These are phyloP conservation scores for Armadillidium nasatum DNA, from an alignment of 1,140 invertebrate species.

Conservation along the genomic window DNA sequence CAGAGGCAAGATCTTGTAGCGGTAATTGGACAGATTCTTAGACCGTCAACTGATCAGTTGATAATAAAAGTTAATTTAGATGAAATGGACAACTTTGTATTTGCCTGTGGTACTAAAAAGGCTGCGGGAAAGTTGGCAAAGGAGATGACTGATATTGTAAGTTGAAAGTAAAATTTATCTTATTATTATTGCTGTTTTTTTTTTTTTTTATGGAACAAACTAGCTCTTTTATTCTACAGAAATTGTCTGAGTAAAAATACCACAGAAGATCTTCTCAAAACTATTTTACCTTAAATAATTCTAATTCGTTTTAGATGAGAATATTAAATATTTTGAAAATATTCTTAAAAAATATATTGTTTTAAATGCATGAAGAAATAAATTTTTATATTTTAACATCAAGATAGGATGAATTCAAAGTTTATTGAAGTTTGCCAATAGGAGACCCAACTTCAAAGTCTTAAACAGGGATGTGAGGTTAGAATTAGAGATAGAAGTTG, in stretches of 20 bases:
- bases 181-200: constrained; percentile 12
- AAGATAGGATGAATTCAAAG: no score
- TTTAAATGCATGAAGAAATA: no score
- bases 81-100: constrained; percentile 89
- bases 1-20: constrained; percentile 90
- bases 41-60: constrained; percentile 79
- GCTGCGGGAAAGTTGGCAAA: constrained; percentile 75
- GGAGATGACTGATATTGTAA: constrained; percentile 89
- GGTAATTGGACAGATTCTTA: constrained; percentile 74
- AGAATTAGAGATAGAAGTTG: no score
- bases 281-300: no score
- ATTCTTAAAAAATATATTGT: no score
- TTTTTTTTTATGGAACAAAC: constrained; percentile 28
- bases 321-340: no score
- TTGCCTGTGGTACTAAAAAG: constrained; percentile 87
- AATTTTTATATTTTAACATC: no score
- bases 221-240: neutral
- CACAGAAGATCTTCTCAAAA: no score
- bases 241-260: neutral
- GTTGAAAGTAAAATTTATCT: constrained; percentile 43
- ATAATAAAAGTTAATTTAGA: constrained; percentile 80
- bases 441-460: no score
- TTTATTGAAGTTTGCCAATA: neutral
- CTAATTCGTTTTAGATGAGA: no score
- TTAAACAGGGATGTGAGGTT: no score